Evolutionary conservation across 2,888 invertebrate genomes (phyloP), one percentile per base, ranked within the genome.

Genomic region (Tetanocera ferruginea): DNA sequence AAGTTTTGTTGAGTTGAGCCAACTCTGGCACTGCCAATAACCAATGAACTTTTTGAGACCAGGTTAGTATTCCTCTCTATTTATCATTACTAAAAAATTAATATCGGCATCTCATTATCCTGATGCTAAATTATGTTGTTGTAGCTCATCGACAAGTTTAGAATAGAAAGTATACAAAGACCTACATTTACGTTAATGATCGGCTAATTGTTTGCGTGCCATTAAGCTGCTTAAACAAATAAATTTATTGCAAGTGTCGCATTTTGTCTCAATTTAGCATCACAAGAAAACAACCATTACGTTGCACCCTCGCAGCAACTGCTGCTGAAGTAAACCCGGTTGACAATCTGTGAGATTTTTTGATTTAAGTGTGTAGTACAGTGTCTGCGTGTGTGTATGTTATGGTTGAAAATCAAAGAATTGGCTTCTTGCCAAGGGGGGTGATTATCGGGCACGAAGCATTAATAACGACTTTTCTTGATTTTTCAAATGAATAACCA

Each of bases 141-240:
- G 8, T 55, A 52, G 19, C 37, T 43, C 43, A 28, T 25, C 37
- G 11, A 28, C 43, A 17, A 6, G 5, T 25, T 3, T 6, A 3
- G 31, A 28, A 25, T 1, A 6, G 14, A 25, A 70, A 25, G 25
- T 17, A 8, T 3, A 1, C 1, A 25, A 28, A 19, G 49, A 73
- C 43, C 55, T 37, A 34, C 23, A 37, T 23, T 25, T 23, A 34
- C 25, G 14, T 25, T 78, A 83, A 86, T 82, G 86, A 87, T 84
- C 83, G 82, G 87, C 87, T 87, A 88, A 87, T 88, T 88, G 87
- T 84, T 81, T 83, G 83, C 85, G 87, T 85, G 87, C 87, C 87
- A 87, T 87, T 88, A 87, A 86, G 86, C 86, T 84, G 86, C 86
- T 87, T 86, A 84, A 81, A 66, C 80, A 82, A 75, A 75, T 23